Base-by-base conservation (phyloP, 2,888 invertebrate genomes). In the Liopterus haemorrhoidalis region DNA sequence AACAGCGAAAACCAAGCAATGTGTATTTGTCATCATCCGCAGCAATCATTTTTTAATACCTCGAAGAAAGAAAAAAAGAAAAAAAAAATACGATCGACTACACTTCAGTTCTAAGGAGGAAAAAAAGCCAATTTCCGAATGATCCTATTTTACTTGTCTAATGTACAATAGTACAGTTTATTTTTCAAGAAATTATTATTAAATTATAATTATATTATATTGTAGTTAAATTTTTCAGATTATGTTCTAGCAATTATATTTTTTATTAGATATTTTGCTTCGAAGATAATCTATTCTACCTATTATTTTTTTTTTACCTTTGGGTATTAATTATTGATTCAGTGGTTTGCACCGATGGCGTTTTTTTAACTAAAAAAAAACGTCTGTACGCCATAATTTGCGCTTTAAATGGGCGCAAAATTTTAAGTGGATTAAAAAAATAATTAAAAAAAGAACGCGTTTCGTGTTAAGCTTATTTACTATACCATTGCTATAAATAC, bases 391-490 rank as follows among this genome's bases (percentile, higher is more conserved):
- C 22, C 35, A 33, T 44, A 40, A 42, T 24, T 32, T 31, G 27
- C 37, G 32, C 32, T 48, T 42, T 18, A 27, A 40, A 44, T 33
- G 33, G 28, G 11, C 24, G 25, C 45, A 38, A 46, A 39, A 41
- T 50, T 43, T 41, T 50, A 42, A 42, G 41, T 48, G 50, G 46
- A 51, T 51, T 52, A 52, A 54, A 54, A 59, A n/a, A n/a, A n/a
- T n/a, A n/a, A n/a, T 50, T 57, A 59, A 60, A 60, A 59, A 60
- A 21, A 45, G 27, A 39, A 39, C 39, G 39, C 39, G 39, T 27
- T 64, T 74, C 68, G 74, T 76, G 73, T 76, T 75, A n/a, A 74
- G 75, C 75, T 76, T 75, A 66, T 72, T 54, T 61, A 60, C 60
- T 59, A 61, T 61, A 62, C 59, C 60, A 65, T 64, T 64, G 65